Base-by-base conservation (phyloP, 2,113 vertebrate genomes). In the Ammodramus savannarum region DNA sequence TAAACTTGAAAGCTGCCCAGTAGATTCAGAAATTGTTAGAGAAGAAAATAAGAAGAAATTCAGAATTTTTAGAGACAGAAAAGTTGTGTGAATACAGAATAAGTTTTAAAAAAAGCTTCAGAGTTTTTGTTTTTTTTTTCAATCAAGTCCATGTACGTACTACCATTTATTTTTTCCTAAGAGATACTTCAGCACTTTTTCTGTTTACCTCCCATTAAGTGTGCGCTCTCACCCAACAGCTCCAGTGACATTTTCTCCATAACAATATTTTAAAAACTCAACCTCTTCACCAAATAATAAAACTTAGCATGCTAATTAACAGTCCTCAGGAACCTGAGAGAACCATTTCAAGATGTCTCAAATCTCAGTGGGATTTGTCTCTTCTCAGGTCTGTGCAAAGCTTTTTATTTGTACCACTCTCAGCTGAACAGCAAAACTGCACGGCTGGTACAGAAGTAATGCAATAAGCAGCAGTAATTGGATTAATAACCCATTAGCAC, bases 401-500 rank as follows among this genome's bases (percentile, higher is more conserved):
- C 92, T 92, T 92, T 86, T 39, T 80, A 81, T 93, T 93, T 77
- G 34, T 44, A 68, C 73, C 83, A 34, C 41, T 87, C 71, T 85
- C 65, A 61, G 32, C 15, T 38, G 61, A 89, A 41, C 55, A 83
- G 79, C 76, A 86, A 29, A 95, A 67, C 51, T 73, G 41, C 7
- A 16, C 0, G 0, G 83, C 74, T 78, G 61, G 88, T 59, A 88
- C 38, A 87, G 65, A 93, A 81, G 83, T 54, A 88, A 90, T 2
- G 1, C 67, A 90, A 68, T 72, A 84, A 91, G 86, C 84, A 89
- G 65, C 73, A 87, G 80, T 93, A 93, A 94, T 86, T 92, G 80
- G 95, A 96, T 95, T 95, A 95, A 96, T 92, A 95, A 95, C 51
- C 80, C 93, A 92, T 96, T 96, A 95, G 73, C 73, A 84, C 73